phyloP scores from a whole-genome alignment of 1,140 invertebrate species.

The Drosophila orosa region DNA sequence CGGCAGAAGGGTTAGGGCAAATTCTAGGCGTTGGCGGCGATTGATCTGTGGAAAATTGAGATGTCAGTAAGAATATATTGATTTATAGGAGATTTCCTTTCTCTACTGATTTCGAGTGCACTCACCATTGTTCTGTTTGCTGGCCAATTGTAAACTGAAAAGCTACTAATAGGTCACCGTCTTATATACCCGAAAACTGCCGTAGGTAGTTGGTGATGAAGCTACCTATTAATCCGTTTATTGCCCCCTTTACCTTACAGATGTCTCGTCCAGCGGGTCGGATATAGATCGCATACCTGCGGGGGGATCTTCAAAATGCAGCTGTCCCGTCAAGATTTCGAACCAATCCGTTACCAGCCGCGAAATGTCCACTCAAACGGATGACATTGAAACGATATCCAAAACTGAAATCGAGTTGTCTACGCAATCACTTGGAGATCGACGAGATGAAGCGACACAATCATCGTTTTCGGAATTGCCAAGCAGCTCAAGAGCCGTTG shows the following conservation, averaged over 20 bases:
- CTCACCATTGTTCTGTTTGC: slow-evolving; percentile 55
- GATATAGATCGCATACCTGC: slow-evolving; percentile 48
- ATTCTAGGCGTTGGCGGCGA: slow-evolving; percentile 64
- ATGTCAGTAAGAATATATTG: too few species aligned
- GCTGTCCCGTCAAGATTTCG: neutral
- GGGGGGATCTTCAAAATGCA: slow-evolving; percentile 2
- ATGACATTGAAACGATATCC: neutral
- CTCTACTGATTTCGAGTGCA: neutral
- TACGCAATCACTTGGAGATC: too few species aligned
- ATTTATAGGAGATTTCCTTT: neutral
- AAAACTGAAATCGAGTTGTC: neutral
- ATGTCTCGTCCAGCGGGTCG: slow-evolving; percentile 23
- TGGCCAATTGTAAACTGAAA: slow-evolving; percentile 55
- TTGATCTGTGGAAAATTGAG: slow-evolving; percentile 20
- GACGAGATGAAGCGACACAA: neutral
- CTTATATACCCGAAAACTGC: slow-evolving; percentile 44
- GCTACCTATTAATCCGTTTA: slow-evolving; percentile 14
- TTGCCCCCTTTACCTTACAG: slow-evolving; percentile 26
- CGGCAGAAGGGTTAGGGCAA: slow-evolving; percentile 56
- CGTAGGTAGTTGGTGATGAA: slow-evolving; percentile 28
- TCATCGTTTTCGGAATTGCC: neutral
- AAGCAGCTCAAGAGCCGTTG: neutral
- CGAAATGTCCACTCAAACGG: slow-evolving; percentile 8
- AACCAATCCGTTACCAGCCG: slow-evolving; percentile 6
- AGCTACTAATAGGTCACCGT: slow-evolving; percentile 3